Percentiles rank a stretch among this genome's conserved stretches.
Evolutionary conservation across 2,113 vertebrate genomes (phyloP).

Genomic region (Epinephelus fuscoguttatus): DNA sequence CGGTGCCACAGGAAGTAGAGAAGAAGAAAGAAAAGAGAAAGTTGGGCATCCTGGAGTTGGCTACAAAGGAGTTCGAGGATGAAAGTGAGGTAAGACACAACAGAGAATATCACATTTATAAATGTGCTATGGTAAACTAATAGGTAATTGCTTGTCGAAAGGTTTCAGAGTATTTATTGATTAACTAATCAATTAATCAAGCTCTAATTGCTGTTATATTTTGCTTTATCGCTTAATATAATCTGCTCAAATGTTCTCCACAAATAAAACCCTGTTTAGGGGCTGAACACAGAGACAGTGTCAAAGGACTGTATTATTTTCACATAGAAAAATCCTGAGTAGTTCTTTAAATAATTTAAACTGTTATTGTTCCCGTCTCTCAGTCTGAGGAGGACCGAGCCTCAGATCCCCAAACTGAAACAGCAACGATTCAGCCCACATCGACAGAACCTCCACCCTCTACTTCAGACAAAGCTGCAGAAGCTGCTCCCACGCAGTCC

Average conservation of each 20-base stretch:
- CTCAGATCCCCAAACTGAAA: slow-evolving; percentile 31
- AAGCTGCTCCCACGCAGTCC: not conserved
- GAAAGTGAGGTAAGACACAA: slow-evolving; percentile 68
- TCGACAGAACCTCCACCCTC: not conserved
- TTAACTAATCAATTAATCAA: not conserved
- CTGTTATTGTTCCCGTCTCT: slow-evolving; percentile 3
- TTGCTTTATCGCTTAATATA: not conserved
- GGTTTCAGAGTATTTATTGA: not conserved
- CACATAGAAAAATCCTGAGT: not conserved
- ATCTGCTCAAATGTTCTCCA: not conserved
- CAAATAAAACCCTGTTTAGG: not conserved
- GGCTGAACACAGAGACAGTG: not conserved
- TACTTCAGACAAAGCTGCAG: slow-evolving; percentile 13
- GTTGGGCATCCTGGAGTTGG: slow-evolving; percentile 79
- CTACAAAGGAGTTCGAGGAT: slow-evolving; percentile 83
- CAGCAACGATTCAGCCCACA: not conserved
- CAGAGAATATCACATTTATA: not conserved
- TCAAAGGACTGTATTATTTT: not conserved
- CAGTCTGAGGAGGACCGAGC: slow-evolving; percentile 43
- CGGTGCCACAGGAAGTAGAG: slow-evolving; percentile 7
- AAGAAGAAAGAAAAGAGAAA: slow-evolving; percentile 58
- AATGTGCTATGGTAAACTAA: not conserved
- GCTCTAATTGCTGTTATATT: not conserved
- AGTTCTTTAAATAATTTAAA: not conserved
- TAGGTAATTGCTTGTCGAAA: not conserved